Conservation (phyloP, 1,140 invertebrate species). For the Neodiprion virginianus region DNA sequence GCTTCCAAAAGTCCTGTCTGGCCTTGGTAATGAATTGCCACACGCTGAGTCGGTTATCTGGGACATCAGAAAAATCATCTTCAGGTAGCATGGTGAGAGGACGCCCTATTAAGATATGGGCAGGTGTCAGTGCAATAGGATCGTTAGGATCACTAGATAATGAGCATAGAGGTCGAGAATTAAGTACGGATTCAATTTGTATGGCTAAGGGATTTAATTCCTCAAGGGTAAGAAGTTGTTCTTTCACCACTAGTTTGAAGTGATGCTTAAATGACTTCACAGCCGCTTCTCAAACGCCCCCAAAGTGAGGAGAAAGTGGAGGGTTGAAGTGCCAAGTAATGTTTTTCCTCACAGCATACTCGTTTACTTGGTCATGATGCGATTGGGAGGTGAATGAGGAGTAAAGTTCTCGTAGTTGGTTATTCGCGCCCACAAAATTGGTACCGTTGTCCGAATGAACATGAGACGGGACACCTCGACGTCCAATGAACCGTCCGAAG, state of each 20-base stretch:
- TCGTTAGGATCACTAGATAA: conserved; percentile 29
- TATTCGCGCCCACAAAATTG: conserved; percentile 30
- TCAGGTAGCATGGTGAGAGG: conserved; percentile 19
- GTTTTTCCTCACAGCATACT: background rate
- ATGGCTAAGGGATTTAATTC: no score
- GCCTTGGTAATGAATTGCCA: conserved; percentile 28
- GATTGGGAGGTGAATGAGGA: background rate
- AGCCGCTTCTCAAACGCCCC: background rate
- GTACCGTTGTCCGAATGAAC: conserved; percentile 36
- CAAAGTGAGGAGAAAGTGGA: conserved; percentile 19
- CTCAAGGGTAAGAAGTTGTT: no score
- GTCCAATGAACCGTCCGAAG: conserved; percentile 39
- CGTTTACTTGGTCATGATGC: background rate
- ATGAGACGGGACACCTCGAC: conserved; percentile 26
- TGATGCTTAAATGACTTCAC: no score
- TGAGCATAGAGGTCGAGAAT: no score
- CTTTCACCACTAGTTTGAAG: no score
- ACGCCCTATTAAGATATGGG: conserved; percentile 29
- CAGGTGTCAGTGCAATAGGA: conserved; percentile 27
- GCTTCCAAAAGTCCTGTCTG: conserved; percentile 38
- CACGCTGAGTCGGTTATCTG: conserved; percentile 19
- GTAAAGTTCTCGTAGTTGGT: conserved; percentile 13
- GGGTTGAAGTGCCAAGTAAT: conserved; percentile 23
- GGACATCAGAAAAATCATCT: background rate
- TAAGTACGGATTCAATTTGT: no score